Evolutionary conservation across 2,888 invertebrate genomes (phyloP), one percentile per base, ranked within the genome.

Genomic region (Andrena fulva): DNA sequence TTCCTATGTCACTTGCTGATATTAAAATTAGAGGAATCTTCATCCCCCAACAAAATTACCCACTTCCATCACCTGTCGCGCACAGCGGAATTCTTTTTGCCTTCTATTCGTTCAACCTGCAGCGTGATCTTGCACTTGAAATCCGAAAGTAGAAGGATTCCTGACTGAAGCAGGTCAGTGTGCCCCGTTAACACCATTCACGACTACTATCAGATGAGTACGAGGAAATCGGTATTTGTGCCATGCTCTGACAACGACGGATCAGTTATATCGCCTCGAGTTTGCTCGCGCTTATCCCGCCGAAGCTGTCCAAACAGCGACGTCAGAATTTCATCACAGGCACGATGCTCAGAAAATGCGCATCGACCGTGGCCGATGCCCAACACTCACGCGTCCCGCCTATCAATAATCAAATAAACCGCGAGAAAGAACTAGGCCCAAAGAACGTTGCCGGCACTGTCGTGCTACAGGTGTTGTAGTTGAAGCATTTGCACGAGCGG

Each of bases 221-320:
- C 20, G 20, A n/a, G 54, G 10, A 56, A 56, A 56, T 24, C 24
- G 10, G 54, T 24, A 27, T 56, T n/a, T 1, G 24, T 4, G 3
- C 10, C 6, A 29, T 10, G 42, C n/a, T 56, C 79, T 64, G 72
- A 72, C 80, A 52, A 29, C 29, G 35, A 12, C 60, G 50, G n/a
- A 72, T 59, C 72, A 63, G 72, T 80, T 27, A 29, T 52, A 80
- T 72, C 80, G 24, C 48, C 4, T 24, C 1, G 33, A 56, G 69
- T 54, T 54, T 59, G 35, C 6, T 35, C 27, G 27, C 56, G 56
- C n/a, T 35, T 69, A 59, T 42, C 31, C 56, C 42, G 27, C 56
- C 48, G 52, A 33, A 35, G 33, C 71, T 78, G 66, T 80, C 54
- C 71, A 80, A 80, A 79, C 52, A 77, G 60, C 29, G 20, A 10